Base-by-base conservation (phyloP, 92 coral and sea anemone species). In the Epizoanthus stellaris region DNA sequence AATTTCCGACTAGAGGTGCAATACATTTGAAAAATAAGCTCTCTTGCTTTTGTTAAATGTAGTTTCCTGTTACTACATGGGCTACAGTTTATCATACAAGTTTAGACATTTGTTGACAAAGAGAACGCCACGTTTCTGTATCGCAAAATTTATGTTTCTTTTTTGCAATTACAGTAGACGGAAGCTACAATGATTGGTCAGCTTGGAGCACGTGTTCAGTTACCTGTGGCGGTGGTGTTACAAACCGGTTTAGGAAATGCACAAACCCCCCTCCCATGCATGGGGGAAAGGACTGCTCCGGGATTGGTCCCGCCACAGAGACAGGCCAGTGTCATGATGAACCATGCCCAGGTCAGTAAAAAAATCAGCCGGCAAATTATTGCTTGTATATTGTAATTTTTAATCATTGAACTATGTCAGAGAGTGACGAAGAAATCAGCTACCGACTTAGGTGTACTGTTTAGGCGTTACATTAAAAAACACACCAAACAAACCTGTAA, bases 161-260 rank as follows among this genome's bases (percentile, higher is more conserved):
- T 70, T 5, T 19, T 8, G 12, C 52, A 80, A 47, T 56, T 70
- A 9, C 68, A 97, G 99, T 97, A 80, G 96, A 95, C 84, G 99
- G 99, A 61, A 91, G 91, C 59, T 95, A 85, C 88, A 90, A 95
- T 21, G 91, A 85, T 75, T 96, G 98, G 98, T 88, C 95, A 17
- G 98, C 98, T 15, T 96, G 98, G 98, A 91, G 95, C 80, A 89
- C 95, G 77, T 96, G 98, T 72, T 96, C 98, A 2, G 90, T 90
- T 81, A 88, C 98, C 0, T 96, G 98, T 73, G 98, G 98, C 12
- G 98, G 98, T 42, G 98, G 98, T 23, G 95, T 91, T 34, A 96
- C 77, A 81, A 92, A 88, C 88, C 92, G 98, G 45, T 90, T 91
- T 77, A 85, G 98, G 76, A 92, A 92, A 68, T 96, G 98, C 66